Conservation (phyloP, 1,140 invertebrate genomes). For the Drosophila nebulosa region DNA sequence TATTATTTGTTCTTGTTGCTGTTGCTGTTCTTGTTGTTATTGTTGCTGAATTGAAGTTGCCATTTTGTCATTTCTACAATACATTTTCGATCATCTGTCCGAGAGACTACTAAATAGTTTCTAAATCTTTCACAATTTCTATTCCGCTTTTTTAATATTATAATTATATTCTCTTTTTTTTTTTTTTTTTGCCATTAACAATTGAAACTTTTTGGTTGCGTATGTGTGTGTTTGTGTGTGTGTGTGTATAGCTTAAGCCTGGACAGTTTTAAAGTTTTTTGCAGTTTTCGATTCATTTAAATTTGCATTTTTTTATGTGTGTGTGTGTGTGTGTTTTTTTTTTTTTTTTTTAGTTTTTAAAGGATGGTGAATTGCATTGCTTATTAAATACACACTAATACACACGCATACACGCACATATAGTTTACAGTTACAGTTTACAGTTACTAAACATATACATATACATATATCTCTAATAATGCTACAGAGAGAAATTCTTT, state of each 20-base stretch:
- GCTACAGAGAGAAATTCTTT: constrained; percentile 18
- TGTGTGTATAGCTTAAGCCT: not conserved
- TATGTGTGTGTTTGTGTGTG: not conserved
- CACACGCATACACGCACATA: not conserved
- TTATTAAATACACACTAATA: not conserved
- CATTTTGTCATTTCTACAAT: not conserved
- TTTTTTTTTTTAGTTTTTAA: not conserved
- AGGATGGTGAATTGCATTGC: not conserved
- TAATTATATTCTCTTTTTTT: too few relatives aligned
- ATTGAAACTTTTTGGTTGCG: not conserved
- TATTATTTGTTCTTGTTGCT: not conserved
- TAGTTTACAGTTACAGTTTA: not conserved
- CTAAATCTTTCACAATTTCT: not conserved
- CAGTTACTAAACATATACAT: not conserved
- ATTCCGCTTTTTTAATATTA: not conserved
- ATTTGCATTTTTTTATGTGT: not conserved
- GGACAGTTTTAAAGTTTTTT: not conserved
- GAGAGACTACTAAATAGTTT: not conserved
- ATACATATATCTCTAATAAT: not conserved
- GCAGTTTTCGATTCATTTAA: not conserved
- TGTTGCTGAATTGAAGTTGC: constrained; percentile 10
- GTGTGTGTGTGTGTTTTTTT: constrained; percentile 1
- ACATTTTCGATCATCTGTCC: not conserved
- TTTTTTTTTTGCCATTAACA: not conserved
- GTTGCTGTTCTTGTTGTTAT: not conserved